These are phyloP conservation scores for Scartelaos histophorus DNA, from an alignment of 2,113 vertebrate genomes.

Conservation along the genomic window DNA sequence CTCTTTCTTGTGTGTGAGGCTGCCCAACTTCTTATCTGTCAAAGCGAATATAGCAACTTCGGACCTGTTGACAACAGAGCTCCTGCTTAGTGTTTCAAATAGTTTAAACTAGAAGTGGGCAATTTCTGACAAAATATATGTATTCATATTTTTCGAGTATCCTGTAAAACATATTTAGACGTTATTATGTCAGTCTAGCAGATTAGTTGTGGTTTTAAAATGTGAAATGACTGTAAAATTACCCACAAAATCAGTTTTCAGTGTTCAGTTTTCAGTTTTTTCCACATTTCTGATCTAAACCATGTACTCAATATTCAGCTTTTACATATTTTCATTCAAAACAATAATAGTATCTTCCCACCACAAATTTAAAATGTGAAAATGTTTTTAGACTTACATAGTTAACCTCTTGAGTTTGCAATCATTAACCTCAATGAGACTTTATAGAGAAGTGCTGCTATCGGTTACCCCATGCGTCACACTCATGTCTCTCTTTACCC, in stretches of 20 bases:
- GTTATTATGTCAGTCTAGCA: too few relatives aligned
- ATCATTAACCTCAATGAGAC: constrained; percentile 6
- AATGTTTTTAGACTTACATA: not conserved
- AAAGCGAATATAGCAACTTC: constrained; percentile 20
- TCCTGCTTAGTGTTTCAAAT: constrained; percentile 21
- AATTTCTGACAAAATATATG: too few relatives aligned
- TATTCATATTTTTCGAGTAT: too few relatives aligned
- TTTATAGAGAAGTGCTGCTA: constrained; percentile 27
- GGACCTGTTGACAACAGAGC: constrained; percentile 60
- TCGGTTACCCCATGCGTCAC: constrained; percentile 20
- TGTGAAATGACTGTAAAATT: too few relatives aligned
- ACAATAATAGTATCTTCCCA: too few relatives aligned
- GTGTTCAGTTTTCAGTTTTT: too few relatives aligned
- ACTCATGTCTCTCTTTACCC: constrained; percentile 40
- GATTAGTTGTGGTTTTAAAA: too few relatives aligned
- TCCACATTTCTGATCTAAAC: too few relatives aligned
- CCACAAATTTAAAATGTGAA: constrained; percentile 25
- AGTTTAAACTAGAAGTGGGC: constrained; percentile 31
- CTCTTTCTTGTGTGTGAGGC: not conserved
- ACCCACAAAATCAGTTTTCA: too few relatives aligned
- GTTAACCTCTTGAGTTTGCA: not conserved
- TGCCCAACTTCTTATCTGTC: constrained; percentile 8
- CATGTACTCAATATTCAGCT: too few relatives aligned
- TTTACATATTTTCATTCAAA: too few relatives aligned
- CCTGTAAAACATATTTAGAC: too few relatives aligned